Base-by-base conservation (phyloP, 1,140 invertebrate genomes). In the Neodiprion lecontei region DNA sequence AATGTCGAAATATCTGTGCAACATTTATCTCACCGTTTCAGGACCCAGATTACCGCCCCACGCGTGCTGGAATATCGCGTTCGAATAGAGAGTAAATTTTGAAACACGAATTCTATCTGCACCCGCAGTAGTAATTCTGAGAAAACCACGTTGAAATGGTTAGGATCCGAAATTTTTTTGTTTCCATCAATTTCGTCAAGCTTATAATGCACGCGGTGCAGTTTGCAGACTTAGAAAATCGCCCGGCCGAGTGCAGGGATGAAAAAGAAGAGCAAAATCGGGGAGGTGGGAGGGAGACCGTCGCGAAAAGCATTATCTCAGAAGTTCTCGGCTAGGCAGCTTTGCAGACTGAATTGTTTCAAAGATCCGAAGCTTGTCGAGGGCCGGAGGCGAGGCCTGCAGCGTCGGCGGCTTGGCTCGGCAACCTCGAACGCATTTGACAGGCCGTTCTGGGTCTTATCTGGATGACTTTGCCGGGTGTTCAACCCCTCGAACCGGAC, bases 281-380 rank as follows among this genome's bases (percentile, higher is more conserved):
- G 12, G 28, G 67, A 23, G 21, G 67, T 67, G 75, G 78, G 75
- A 75, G 71, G 68, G 66, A 76, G 74, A 28, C 49, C 61, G 7
- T 66, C 61, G 61, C 14, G 61, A 66, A 66, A 17, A 12, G 53
- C 53, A 17, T 61, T 61, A 61, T 61, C n/a, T 61, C 53, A 61
- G n/a, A 61, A 61, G 53, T 61, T 61, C 53, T 5, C 53, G 53
- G 3, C n/a, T 17, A 61, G n/a, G 28, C 28, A 40, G 53, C 53
- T 61, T 61, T 17, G 53, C 53, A 61, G 53, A 12, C n/a, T 17
- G 53, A 61, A 61, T 61, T 61, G n/a, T 61, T 61, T 61, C 53
- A 61, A 61, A 61, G 53, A 61, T 2, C 5, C 9, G n/a, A 61
- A 61, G 53, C n/a, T 61, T 61, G 53, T 61, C 53, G 53, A 17